Percentiles rank a stretch among this genome's conserved stretches.
phyloP scores from a whole-genome alignment of 2,113 vertebrate species.

The Eulacestoma nigropectus region DNA sequence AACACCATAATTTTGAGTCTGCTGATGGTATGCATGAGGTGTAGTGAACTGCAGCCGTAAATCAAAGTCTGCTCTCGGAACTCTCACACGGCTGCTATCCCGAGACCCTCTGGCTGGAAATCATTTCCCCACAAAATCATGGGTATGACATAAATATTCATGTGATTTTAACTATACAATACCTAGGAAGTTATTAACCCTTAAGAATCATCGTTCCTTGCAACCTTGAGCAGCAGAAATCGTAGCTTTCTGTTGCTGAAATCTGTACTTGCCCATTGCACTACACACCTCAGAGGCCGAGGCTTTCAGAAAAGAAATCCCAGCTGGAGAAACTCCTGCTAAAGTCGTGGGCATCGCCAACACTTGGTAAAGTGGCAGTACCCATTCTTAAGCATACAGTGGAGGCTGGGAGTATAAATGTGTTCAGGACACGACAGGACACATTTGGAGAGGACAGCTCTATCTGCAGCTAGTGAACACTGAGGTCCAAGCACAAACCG shows the following conservation, averaged over 20 bases:
- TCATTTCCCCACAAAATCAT: neutral
- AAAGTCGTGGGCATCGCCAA: neutral
- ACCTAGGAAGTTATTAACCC: neutral
- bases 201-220: neutral
- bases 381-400: neutral
- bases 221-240: neutral
- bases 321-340: neutral
- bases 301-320: neutral
- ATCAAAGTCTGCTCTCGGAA: neutral
- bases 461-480: neutral
- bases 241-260: neutral
- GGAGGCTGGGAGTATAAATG: neutral
- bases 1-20: neutral
- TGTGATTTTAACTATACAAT: neutral
- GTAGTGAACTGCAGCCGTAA: neutral
- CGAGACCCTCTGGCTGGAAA: neutral
- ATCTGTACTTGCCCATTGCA: neutral
- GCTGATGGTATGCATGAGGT: neutral
- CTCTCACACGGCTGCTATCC: neutral
- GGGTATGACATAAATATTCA: neutral
- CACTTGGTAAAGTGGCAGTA: neutral
- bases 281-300: neutral
- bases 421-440: neutral
- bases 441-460: neutral
- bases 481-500: neutral